Percentiles rank a stretch among this genome's conserved stretches.
phyloP scores from a whole-genome alignment of 2,113 vertebrate species.

The Zosterops pallidus region DNA sequence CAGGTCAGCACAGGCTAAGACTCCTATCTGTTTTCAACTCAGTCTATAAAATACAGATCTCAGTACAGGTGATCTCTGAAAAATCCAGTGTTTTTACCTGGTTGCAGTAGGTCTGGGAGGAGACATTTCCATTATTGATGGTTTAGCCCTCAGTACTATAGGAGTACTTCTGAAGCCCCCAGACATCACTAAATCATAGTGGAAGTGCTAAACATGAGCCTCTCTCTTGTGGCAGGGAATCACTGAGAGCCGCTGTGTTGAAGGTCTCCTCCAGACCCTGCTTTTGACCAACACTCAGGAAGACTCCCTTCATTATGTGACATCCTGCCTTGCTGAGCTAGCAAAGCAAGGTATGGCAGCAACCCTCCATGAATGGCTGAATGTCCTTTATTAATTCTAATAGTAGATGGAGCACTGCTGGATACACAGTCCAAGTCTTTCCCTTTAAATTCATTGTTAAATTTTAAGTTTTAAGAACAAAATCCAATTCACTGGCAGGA shows the following conservation, averaged over 20 bases:
- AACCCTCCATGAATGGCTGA: neutral
- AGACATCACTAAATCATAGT: neutral
- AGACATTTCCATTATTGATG: neutral
- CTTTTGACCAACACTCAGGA: neutral
- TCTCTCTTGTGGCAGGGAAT: constrained; percentile 46
- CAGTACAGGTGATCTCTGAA: neutral
- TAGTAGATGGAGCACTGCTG: neutral
- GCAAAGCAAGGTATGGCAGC: constrained; percentile 63
- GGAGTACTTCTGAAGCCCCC: neutral
- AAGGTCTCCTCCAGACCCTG: constrained; percentile 59
- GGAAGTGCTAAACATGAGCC: neutral
- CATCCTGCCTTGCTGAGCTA: constrained; percentile 65
- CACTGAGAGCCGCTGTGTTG: constrained; percentile 49
- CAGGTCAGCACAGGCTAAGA: neutral
- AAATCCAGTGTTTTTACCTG: neutral
- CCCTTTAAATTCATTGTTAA: neutral
- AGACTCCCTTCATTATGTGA: constrained; percentile 62
- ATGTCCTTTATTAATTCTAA: neutral
- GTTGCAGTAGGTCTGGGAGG: neutral
- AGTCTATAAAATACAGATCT: neutral
- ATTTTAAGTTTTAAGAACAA: neutral
- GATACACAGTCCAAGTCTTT: neutral
- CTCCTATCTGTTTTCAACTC: neutral
- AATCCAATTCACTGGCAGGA: neutral
- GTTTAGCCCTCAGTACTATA: neutral